Evolutionary conservation across 2,113 vertebrate genomes (phyloP), one percentile per base, ranked within the genome.

Genomic region (Hyla sarda): DNA sequence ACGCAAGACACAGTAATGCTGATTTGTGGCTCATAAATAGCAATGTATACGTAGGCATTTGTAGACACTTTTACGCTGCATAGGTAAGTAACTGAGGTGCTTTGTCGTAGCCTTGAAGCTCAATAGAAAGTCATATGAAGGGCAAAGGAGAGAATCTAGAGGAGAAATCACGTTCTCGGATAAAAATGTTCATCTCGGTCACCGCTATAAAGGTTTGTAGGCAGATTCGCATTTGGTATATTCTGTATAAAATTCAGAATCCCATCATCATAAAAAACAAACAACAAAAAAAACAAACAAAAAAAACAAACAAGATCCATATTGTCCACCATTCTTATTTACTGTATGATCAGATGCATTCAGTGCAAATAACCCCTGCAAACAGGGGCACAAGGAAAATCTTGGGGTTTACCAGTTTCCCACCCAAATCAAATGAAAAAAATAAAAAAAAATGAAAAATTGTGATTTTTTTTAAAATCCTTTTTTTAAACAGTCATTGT

Each of bases 41-140:
- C 78, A 62, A 81, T 69, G 62, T 82, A 50, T 69, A 69, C n/a
- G 62, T 82, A 69, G 80, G 62, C 60, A 52, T 69, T 82, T 69
- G 80, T 82, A 82, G 58, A 69, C 47, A 48, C 25, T 45, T 50
- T 30, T 50, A 69, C 16, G 62, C 62, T 82, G 80, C 80, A 82
- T 82, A 82, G 80, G 80, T 82, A 69, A 69, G 62, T 82, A 69
- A 82, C 80, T 69, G 80, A 82, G 80, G 80, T 82, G 80, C 58
- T 82, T 50, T 69, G 80, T 82, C 25, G 41, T 69, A 50, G 62
- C 62, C 45, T 32, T 67, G 45, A 69, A 69, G 80, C 80, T 67
- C 80, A 52, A 65, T 47, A 81, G 30, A 80, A 80, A 81, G 34
- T 81, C 56, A 81, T 28, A 47, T 65, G 37, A 81, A 81, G 78